Percentiles rank a stretch among this genome's conserved stretches.
Evolutionary conservation across 2,797 vertebrate species (phyloP).

Genomic region (Acipenser transmontanus): DNA sequence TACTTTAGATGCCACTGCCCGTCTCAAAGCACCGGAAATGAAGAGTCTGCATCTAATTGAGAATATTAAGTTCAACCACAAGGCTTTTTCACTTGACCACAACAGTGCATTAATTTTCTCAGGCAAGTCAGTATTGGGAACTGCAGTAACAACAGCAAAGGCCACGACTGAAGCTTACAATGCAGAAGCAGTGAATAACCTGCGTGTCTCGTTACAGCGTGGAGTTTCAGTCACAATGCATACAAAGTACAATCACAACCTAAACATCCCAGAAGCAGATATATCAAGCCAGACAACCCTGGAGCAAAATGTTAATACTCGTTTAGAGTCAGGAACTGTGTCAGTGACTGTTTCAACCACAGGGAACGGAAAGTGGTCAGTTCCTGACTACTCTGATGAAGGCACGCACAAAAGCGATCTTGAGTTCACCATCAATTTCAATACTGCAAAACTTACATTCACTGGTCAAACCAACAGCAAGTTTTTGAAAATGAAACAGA

Average conservation of each 20-base stretch:
- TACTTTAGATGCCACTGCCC: constrained; percentile 64
- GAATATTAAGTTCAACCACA: constrained; percentile 61
- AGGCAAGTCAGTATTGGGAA: constrained; percentile 54
- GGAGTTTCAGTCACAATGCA: constrained; percentile 63
- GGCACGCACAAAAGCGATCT: constrained; percentile 63
- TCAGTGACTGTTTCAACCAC: constrained; percentile 53
- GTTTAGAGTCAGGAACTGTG: constrained; percentile 59
- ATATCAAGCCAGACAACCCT: constrained; percentile 70
- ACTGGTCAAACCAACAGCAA: constrained; percentile 66
- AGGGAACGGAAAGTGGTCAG: constrained; percentile 72
- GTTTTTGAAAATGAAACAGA: constrained; percentile 71
- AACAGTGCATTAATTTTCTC: constrained; percentile 58
- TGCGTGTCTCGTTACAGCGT: constrained; percentile 57
- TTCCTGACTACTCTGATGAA: constrained; percentile 70
- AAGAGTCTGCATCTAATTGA: constrained; percentile 70
- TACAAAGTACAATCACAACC: constrained; percentile 70
- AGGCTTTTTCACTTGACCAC: constrained; percentile 69
- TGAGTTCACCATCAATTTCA: constrained; percentile 60
- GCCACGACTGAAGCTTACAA: constrained; percentile 63
- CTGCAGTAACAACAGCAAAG: constrained; percentile 61
- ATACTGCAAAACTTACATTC: constrained; percentile 59
- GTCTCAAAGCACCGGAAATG: constrained; percentile 63
- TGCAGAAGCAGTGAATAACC: constrained; percentile 57
- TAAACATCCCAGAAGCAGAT: constrained; percentile 66
- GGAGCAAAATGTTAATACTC: constrained; percentile 55